Evolutionary conservation across 2,113 vertebrate genomes (phyloP).

Genomic region (Copsychus sechellarum): DNA sequence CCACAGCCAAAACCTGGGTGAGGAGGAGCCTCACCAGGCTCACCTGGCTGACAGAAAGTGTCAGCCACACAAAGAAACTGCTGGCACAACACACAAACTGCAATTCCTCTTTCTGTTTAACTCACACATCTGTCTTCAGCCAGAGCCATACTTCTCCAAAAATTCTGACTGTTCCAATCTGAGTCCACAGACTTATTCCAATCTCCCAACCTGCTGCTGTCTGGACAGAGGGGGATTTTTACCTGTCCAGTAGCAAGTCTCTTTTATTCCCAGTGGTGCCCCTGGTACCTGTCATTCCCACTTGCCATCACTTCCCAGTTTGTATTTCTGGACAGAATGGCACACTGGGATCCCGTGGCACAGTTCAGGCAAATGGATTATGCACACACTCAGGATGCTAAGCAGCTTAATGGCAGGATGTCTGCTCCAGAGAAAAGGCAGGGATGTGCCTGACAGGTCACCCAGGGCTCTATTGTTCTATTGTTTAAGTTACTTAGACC

Average conservation of each 20-base stretch:
- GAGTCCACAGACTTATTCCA: neutral
- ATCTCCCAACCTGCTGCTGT: neutral
- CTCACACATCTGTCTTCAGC: neutral
- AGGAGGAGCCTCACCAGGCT: neutral
- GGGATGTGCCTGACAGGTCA: neutral
- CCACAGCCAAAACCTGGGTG: neutral
- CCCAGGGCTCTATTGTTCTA: neutral
- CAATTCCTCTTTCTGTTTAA: fast-evolving
- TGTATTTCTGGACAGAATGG: fast-evolving
- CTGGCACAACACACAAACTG: neutral
- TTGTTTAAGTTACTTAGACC: neutral
- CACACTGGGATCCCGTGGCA: fast-evolving
- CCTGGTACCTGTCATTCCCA: neutral
- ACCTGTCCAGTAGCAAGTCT: fast-evolving
- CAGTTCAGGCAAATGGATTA: neutral
- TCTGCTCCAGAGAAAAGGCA: neutral
- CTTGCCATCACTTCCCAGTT: neutral
- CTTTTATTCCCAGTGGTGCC: neutral
- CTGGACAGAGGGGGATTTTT: neutral
- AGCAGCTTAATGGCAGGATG: constrained; percentile 27
- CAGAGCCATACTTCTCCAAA: neutral
- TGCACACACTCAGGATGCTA: neutral
- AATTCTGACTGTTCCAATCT: neutral
- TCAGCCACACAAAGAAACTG: neutral
- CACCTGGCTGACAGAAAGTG: neutral